Percentiles rank a stretch among this genome's conserved stretches.
These are phyloP conservation scores for Drosophila sechellia DNA, from an alignment of 1,140 invertebrate genomes.

Conservation along the genomic window DNA sequence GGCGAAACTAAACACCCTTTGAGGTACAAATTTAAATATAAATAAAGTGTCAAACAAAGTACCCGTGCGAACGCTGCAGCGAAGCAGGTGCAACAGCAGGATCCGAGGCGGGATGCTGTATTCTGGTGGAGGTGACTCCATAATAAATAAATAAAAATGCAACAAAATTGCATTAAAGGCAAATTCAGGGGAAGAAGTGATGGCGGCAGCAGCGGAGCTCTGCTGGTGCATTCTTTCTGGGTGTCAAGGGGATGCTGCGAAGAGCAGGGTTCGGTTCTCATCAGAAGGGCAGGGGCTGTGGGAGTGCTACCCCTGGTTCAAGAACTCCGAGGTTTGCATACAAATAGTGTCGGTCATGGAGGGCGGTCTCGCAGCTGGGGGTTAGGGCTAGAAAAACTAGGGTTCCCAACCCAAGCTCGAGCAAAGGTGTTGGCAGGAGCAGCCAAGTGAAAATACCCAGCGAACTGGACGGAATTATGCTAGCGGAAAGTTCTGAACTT, in stretches of 20 bases:
- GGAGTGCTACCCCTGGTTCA: constrained; percentile 4
- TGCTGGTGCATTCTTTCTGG: constrained; percentile 16
- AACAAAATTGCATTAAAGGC: constrained; percentile 80
- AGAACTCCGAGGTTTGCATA: constrained; percentile 50
- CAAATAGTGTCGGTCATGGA: constrained; percentile 40
- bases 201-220: neutral
- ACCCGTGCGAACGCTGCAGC: constrained; percentile 46
- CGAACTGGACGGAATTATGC: constrained; percentile 59
- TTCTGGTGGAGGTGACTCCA: constrained; percentile 53
- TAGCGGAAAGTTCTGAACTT: constrained; percentile 57
- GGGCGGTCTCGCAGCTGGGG: constrained; percentile 9
- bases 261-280: constrained; percentile 16
- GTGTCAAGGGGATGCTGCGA: constrained; percentile 38
- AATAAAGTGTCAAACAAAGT: constrained; percentile 82
- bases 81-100: constrained; percentile 51
- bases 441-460: constrained; percentile 60
- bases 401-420: constrained; percentile 31
- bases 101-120: constrained; percentile 2
- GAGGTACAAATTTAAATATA: constrained; percentile 81
- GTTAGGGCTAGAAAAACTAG: constrained; percentile 26
- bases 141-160: constrained; percentile 81
- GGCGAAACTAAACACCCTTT: constrained; percentile 78
- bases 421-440: constrained; percentile 50
- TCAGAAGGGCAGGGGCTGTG: neutral
- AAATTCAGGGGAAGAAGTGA: constrained; percentile 43